phyloP scores from a whole-genome alignment of 1,140 invertebrate species.

The Planococcus citri region DNA sequence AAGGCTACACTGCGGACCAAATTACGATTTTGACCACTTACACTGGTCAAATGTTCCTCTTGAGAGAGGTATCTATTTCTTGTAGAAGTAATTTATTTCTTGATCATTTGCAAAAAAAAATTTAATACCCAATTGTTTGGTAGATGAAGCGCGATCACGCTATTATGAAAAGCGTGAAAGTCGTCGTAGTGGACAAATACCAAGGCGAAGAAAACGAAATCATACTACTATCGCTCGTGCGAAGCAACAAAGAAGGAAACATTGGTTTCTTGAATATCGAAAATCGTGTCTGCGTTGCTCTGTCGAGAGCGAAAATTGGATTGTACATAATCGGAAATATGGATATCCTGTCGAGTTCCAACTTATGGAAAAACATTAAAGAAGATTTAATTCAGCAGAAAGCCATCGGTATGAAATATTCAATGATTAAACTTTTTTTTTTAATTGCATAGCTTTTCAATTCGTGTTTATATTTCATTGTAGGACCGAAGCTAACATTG shows the following conservation, averaged over 20 bases:
- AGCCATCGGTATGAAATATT: too few relatives aligned
- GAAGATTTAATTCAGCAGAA: slow-evolving; percentile 35
- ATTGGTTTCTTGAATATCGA: slow-evolving; percentile 63
- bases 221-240: slow-evolving; percentile 66
- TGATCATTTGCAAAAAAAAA: too few relatives aligned
- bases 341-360: slow-evolving; percentile 36
- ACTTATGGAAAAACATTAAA: slow-evolving; percentile 41
- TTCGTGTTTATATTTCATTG: too few relatives aligned
- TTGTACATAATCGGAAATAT: slow-evolving; percentile 55
- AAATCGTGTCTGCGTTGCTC: too few relatives aligned
- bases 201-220: slow-evolving; percentile 80
- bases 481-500: too few relatives aligned
- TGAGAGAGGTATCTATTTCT: slow-evolving; percentile 27
- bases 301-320: slow-evolving; percentile 64
- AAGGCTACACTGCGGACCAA: too few relatives aligned
- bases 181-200: slow-evolving; percentile 65
- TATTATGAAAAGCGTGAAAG: slow-evolving; percentile 35
- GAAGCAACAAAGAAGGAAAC: slow-evolving; percentile 51
- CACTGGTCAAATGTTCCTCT: slow-evolving; percentile 39
- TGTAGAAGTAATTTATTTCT: neutral
- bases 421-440: too few relatives aligned
- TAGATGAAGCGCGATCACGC: slow-evolving; percentile 23
- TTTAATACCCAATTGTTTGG: too few relatives aligned
- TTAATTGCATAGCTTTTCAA: too few relatives aligned
- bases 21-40: slow-evolving; percentile 56